phyloP scores from a whole-genome alignment of 2,113 vertebrate genomes.

The Empidonax traillii region DNA sequence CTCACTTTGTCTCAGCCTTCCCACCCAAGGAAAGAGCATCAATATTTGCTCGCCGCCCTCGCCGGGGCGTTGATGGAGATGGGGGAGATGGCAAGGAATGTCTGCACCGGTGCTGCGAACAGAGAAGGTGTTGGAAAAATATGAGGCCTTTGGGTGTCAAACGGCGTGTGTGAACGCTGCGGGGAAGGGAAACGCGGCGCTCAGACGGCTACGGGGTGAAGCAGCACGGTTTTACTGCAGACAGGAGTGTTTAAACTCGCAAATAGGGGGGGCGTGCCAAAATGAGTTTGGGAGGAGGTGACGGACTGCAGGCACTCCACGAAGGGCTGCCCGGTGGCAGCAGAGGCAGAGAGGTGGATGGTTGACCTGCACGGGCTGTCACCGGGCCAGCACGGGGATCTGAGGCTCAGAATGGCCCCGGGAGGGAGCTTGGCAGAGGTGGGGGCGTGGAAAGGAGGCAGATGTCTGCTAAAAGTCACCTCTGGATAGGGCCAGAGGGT shows the following conservation, averaged over 20 bases:
- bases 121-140: constrained; percentile 12
- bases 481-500: not conserved
- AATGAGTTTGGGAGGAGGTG: not conserved
- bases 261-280: not conserved
- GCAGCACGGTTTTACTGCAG: constrained; percentile 45
- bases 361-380: fast-evolving
- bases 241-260: not conserved
- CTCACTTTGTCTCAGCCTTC: not conserved
- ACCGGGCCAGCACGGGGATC: fast-evolving
- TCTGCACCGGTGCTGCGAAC: constrained; percentile 4
- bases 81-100: constrained; percentile 7
- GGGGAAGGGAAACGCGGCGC: constrained; percentile 11
- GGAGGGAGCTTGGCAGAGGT: not conserved
- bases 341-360: not conserved
- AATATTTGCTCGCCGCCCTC: not conserved
- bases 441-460: not conserved
- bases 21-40: not conserved
- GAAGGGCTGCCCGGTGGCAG: not conserved
- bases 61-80: not conserved
- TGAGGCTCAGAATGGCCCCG: not conserved
- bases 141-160: not conserved
- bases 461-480: not conserved
- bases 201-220: not conserved
- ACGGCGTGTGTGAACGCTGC: not conserved
- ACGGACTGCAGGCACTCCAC: not conserved